Base-by-base conservation (phyloP, 1,140 invertebrate genomes). In the Helicoverpa zea region DNA sequence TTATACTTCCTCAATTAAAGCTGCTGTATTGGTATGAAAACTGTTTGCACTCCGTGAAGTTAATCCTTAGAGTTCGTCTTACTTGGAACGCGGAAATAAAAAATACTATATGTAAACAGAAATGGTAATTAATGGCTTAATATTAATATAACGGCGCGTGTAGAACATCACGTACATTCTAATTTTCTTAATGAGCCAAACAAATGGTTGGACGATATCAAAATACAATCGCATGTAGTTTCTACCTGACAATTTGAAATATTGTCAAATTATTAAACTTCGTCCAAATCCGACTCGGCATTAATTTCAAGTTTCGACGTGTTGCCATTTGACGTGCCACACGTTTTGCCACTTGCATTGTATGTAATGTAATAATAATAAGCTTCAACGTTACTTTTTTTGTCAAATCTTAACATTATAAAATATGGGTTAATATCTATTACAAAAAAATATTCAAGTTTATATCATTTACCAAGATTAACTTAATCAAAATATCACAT, bases 401-500 rank as follows among this genome's bases (percentile, higher is more conserved):
- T n/a, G n/a, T n/a, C n/a, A n/a, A n/a, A n/a, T n/a, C n/a, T n/a
- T n/a, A n/a, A 23, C 23, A 23, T 23, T 23, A n/a, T n/a, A 5
- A 58, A n/a, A 18, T 23, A 58, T 16, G 0, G 9, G 18, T 18
- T 9, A 9, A 56, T 18, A 7, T 35, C 10, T 66, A 3, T 49
- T 9, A 49, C 58, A 29, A 2, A 10, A 13, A 29, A 18, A 12
- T 43, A 43, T 9, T 43, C 1, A 43, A 43, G 35, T 43, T 43
- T 5, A 43, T 43, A 43, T 61, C 13, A 29, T 5, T 14, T 12
- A 13, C 68, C 2, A 72, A 72, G 54, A 72, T 54, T 23, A 0
- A 23, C 2, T 23, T 58, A 56, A 76, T 51, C 59, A 49, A 52
- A 52, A 63, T 30, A 76, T 52, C 58, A 63, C 29, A 63, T 52